Conservation (phyloP, 2,888 invertebrate genomes). For the Agrotis exclamationis region DNA sequence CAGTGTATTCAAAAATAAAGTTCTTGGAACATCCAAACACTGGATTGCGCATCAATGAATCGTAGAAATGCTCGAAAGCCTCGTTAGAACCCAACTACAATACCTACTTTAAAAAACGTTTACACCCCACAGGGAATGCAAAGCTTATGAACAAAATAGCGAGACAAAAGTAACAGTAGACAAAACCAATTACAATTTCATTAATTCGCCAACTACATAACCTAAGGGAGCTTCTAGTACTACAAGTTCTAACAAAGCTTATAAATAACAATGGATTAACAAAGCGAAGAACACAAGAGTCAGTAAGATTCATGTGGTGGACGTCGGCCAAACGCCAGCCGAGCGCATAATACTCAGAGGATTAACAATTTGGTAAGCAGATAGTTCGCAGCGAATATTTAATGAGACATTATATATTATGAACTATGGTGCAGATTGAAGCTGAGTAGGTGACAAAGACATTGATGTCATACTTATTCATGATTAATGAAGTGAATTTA, state of each 20-base stretch:
- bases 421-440: slow-evolving; percentile 53
- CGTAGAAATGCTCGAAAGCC: neutral
- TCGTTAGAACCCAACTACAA: slow-evolving; percentile 1
- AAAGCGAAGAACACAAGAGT: slow-evolving; percentile 75
- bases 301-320: slow-evolving; percentile 80
- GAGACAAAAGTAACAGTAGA: neutral
- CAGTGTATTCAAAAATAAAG: neutral
- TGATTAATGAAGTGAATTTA: slow-evolving; percentile 39
- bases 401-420: slow-evolving; percentile 67
- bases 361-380: slow-evolving; percentile 82
- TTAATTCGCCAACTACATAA: slow-evolving; percentile 19
- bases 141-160: neutral
- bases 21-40: neutral
- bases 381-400: slow-evolving; percentile 76
- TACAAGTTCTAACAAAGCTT: slow-evolving; percentile 58
- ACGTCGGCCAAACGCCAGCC: slow-evolving; percentile 81
- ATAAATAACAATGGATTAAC: slow-evolving; percentile 86
- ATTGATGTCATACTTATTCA: slow-evolving; percentile 42
- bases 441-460: slow-evolving; percentile 52
- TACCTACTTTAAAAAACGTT: neutral
- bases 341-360: slow-evolving; percentile 78
- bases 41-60: neutral
- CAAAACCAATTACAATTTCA: slow-evolving; percentile 16
- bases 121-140: neutral
- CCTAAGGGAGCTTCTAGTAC: slow-evolving; percentile 42